Conservation (phyloP, 2,113 vertebrate genomes). For the Carollia perspicillata region DNA sequence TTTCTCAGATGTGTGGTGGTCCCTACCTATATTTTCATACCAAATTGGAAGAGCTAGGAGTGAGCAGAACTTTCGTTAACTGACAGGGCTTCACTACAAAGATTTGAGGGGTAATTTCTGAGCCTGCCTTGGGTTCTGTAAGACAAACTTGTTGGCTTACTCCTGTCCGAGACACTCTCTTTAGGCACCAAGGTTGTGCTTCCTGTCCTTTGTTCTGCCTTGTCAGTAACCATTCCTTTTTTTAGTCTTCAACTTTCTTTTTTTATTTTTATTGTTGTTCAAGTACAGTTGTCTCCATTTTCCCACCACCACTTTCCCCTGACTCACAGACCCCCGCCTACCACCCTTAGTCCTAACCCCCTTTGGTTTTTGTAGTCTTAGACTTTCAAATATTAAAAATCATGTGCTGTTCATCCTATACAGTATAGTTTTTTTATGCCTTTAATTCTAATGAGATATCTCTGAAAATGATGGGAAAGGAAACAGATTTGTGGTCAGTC, state of each 20-base stretch:
- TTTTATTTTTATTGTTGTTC: no score
- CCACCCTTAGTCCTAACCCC: no score
- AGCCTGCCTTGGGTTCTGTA: background rate
- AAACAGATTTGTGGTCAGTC: background rate
- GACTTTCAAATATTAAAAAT: background rate
- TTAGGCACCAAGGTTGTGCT: background rate
- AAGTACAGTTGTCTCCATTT: no score
- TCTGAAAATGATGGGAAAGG: background rate
- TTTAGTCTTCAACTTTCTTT: background rate
- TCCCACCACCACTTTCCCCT: no score
- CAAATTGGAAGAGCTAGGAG: background rate
- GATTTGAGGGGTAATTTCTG: background rate
- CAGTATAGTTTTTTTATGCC: background rate
- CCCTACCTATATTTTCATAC: background rate
- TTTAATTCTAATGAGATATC: constrained; percentile 1
- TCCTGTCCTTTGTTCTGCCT: background rate
- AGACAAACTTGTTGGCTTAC: background rate
- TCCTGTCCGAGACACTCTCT: background rate
- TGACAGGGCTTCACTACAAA: background rate
- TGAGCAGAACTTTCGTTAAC: background rate
- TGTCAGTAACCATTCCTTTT: background rate
- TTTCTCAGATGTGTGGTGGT: background rate
- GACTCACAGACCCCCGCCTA: no score
- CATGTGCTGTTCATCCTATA: background rate
- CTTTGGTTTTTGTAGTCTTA: background rate